Conservation (phyloP, 2,797 vertebrate genomes). For the Leontocebus nigricollis region DNA sequence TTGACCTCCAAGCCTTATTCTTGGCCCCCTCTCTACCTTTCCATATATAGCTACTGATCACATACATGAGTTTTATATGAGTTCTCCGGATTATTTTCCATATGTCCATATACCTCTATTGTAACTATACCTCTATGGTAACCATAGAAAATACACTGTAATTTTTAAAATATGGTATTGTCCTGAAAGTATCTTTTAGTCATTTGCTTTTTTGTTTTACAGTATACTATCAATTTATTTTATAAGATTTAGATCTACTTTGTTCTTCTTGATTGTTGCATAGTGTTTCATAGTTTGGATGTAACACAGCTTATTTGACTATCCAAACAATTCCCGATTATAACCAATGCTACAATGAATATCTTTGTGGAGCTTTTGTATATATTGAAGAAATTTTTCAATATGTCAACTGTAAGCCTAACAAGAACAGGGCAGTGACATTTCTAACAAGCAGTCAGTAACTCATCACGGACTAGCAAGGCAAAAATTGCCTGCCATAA, state of each 20-base stretch:
- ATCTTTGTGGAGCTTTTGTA: background rate
- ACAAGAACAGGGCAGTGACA: background rate
- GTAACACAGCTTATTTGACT: background rate
- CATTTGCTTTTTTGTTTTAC: background rate
- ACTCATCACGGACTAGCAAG: background rate
- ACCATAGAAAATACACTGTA: background rate
- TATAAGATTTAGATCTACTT: background rate
- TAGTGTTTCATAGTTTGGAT: background rate
- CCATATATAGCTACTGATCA: background rate
- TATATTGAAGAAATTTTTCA: background rate
- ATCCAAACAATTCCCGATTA: background rate
- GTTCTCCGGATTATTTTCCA: background rate
- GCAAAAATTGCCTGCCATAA: conserved; percentile 49
- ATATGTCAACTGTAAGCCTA: background rate
- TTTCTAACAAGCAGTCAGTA: conserved; percentile 38
- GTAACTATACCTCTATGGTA: background rate
- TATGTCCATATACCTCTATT: background rate
- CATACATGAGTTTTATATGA: background rate
- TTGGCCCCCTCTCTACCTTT: background rate
- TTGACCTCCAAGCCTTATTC: background rate
- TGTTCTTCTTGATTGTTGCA: background rate
- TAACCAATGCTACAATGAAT: background rate
- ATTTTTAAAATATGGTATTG: background rate
- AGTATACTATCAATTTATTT: background rate
- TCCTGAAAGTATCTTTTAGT: background rate